Percentiles rank a stretch among this genome's conserved stretches.
phyloP scores from a whole-genome alignment of 2,113 vertebrate genomes.

The Pampusana beccarii region DNA sequence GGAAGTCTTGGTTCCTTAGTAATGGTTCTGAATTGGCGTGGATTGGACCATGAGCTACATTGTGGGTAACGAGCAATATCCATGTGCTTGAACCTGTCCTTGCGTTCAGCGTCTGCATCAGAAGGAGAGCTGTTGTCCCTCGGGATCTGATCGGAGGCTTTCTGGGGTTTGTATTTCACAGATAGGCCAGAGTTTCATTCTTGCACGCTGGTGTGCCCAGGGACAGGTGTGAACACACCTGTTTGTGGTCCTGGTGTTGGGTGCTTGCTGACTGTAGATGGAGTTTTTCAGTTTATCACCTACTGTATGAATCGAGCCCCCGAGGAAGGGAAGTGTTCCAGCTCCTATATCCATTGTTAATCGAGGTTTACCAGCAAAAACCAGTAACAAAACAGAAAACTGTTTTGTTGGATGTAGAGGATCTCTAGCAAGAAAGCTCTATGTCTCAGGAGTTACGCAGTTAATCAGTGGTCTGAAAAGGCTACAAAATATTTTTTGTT shows the following conservation, averaged over 20 bases:
- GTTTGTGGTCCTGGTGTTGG: accelerated
- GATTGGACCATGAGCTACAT: background rate
- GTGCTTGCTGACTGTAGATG: background rate
- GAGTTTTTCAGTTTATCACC: background rate
- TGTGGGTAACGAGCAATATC: background rate
- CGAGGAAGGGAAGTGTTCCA: background rate
- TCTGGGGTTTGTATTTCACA: background rate
- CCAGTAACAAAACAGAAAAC: background rate
- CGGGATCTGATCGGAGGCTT: background rate
- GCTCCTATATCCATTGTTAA: background rate
- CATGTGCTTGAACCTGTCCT: background rate
- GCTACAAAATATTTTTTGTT: background rate
- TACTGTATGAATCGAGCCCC: background rate
- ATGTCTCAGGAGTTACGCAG: background rate
- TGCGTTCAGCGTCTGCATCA: background rate
- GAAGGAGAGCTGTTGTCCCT: background rate
- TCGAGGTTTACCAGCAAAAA: background rate
- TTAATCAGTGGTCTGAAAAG: background rate
- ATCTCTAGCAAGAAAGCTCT: background rate
- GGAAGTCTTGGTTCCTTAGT: background rate
- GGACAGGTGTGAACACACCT: background rate
- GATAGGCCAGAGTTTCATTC: background rate
- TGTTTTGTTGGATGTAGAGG: accelerated
- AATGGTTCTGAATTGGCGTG: background rate
- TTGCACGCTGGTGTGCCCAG: background rate